Percentiles rank a stretch among this genome's conserved stretches.
Evolutionary conservation across 2,113 vertebrate species (phyloP).

Genomic region (Meles meles): DNA sequence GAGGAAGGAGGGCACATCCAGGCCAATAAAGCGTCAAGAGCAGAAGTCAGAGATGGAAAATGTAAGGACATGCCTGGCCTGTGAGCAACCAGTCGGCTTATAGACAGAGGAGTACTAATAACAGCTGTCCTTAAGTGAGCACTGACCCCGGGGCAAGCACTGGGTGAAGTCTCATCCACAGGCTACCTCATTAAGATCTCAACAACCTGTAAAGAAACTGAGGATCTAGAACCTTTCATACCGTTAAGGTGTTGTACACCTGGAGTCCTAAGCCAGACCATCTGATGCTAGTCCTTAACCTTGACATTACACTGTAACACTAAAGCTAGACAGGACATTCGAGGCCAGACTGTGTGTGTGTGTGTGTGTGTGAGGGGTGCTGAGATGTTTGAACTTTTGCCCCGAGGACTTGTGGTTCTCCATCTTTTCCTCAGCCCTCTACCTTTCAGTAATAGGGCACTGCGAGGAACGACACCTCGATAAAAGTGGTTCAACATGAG

Average conservation of each 20-base stretch:
- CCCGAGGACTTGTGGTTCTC: not conserved
- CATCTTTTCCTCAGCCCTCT: not conserved
- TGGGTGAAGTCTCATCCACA: not conserved
- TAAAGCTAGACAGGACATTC: not conserved
- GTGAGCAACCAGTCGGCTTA: not conserved
- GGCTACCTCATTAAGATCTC: not conserved
- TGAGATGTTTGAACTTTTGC: not conserved
- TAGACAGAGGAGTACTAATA: not conserved
- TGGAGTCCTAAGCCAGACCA: not conserved
- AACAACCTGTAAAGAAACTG: not conserved
- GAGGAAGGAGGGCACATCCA: not conserved
- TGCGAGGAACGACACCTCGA: not conserved
- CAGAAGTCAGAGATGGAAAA: not conserved
- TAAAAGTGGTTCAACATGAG: fast-evolving
- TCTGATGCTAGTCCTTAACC: not conserved
- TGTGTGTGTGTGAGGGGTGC: too few relatives aligned
- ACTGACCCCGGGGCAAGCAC: not conserved
- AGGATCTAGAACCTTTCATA: not conserved
- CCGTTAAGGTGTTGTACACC: not conserved
- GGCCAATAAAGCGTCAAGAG: not conserved
- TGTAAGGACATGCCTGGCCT: fast-evolving
- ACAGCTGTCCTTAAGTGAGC: not conserved
- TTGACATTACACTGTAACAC: not conserved
- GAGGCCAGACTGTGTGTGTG: not conserved
- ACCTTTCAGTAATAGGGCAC: not conserved